Base-by-base conservation (phyloP, 2,113 vertebrate genomes). In the Cyrtonyx montezumae region DNA sequence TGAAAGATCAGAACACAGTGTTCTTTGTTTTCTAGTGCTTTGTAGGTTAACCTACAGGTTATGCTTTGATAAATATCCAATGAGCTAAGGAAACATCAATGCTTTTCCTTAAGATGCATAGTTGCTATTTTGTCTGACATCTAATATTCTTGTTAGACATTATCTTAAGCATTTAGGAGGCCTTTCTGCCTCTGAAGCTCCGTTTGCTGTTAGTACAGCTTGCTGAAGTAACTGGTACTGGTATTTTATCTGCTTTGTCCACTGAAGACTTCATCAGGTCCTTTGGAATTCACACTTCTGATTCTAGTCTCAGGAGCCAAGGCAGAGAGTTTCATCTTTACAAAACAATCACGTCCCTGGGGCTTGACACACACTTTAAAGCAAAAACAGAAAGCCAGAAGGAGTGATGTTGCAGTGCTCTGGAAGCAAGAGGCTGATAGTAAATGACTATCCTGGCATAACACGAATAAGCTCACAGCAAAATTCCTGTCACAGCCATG, bases 41-140 rank as follows among this genome's bases (percentile, higher is more conserved):
- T 96, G 93, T 92, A 91, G 84, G 73, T 66, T 94, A 93, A 95
- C 87, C 91, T 91, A 75, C 79, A 90, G 89, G 87, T 96, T 96
- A 95, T 78, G 48, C 95, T 96, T 94, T 96, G 91, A 96, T 94
- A 96, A 90, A 94, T 92, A 96, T 65, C 87, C 95, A 90, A 83
- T 42, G 2, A 94, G 82, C 71, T 89, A 80, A 83, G 76, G 91
- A 89, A 96, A 94, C 76, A 94, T 94, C 84, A 94, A 95, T 82
- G 84, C 43, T 77, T 92, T 85, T 78, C 66, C 73, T 83, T 63
- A 95, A 93, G 76, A 91, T 37, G 56, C 6, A 0, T 40, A 48
- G 87, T 65, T 90, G 82, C 61, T 87, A 48, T 90, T 94, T 94
- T 92, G 93, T 88, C 87, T 91, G 82, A 92, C 76, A 89, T 80